These are phyloP conservation scores for Telmatochromis sp. DNA, from an alignment of 2,113 vertebrate species.

Conservation along the genomic window DNA sequence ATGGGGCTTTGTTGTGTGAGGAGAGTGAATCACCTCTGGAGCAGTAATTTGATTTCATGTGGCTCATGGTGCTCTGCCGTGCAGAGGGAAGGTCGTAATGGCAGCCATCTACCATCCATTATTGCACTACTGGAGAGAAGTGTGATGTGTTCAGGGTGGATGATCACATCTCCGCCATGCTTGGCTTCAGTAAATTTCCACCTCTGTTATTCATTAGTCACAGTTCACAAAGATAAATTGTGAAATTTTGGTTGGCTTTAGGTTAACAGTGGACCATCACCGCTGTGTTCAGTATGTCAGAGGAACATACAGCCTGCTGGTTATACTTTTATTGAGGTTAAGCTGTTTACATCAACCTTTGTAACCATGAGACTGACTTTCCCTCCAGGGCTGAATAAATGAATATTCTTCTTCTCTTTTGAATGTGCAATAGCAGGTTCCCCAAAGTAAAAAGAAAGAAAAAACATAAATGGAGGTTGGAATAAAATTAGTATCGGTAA, in stretches of 20 bases:
- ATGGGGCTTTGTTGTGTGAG: neutral
- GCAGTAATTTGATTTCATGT: conserved; percentile 65
- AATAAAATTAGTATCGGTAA: neutral
- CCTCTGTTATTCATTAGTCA: conserved; percentile 42
- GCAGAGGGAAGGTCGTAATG: conserved; percentile 48
- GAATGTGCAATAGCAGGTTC: neutral
- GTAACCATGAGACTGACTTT: neutral
- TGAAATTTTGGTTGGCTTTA: neutral
- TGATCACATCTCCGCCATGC: conserved; percentile 42
- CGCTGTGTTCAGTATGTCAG: neutral
- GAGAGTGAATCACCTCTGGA: conserved; percentile 40
- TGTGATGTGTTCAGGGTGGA: conserved; percentile 51
- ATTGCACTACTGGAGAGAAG: conserved; percentile 27
- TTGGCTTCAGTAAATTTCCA: conserved; percentile 34
- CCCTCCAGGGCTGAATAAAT: neutral
- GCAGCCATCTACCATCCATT: conserved; percentile 61
- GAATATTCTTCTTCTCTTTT: neutral
- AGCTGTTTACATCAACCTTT: conserved; percentile 4
- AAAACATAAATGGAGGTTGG: neutral
- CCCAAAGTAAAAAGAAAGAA: neutral
- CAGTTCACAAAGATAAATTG: conserved; percentile 2
- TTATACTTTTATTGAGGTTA: neutral
- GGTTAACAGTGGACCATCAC: neutral
- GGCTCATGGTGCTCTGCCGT: conserved; percentile 47
- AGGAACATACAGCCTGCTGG: neutral